Percentiles rank a stretch among this genome's conserved stretches.
These are phyloP conservation scores for Hystrix cristata DNA, from an alignment of 2,113 vertebrate species.

Conservation along the genomic window DNA sequence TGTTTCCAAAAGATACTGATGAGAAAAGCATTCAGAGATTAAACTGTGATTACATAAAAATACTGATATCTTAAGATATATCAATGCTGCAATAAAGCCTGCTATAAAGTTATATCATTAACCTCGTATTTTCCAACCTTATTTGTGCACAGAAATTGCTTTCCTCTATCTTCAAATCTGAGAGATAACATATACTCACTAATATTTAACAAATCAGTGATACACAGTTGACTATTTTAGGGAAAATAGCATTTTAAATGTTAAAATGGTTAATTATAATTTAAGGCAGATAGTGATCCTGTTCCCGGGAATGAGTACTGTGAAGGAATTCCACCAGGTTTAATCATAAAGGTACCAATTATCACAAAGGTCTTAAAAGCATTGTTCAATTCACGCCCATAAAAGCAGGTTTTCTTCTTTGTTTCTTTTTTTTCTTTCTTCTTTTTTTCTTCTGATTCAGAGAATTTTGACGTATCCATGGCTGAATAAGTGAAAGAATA, in stretches of 20 bases:
- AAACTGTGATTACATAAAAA: not conserved
- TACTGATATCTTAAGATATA: not conserved
- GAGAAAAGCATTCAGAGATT: not conserved
- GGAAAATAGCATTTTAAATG: not conserved
- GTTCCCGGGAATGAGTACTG: not conserved
- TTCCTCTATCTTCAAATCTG: not conserved
- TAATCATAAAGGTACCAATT: not conserved
- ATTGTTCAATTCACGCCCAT: not conserved
- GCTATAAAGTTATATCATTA: not conserved
- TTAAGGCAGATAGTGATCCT: not conserved
- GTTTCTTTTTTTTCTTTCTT: not conserved
- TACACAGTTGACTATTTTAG: not conserved
- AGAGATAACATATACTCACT: not conserved
- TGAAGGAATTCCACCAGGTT: not conserved
- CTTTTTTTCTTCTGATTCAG: not conserved
- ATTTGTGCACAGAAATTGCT: not conserved
- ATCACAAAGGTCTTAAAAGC: not conserved
- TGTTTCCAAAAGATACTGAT: not conserved
- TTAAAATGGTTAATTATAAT: not conserved
- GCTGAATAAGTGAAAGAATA: not conserved
- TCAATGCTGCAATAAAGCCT: not conserved
- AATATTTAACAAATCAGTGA: not conserved
- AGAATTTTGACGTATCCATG: slow-evolving; percentile 6
- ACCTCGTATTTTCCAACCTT: not conserved
- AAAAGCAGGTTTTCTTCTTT: not conserved